phyloP scores from a whole-genome alignment of 2,113 vertebrate genomes.

The Equus przewalskii region DNA sequence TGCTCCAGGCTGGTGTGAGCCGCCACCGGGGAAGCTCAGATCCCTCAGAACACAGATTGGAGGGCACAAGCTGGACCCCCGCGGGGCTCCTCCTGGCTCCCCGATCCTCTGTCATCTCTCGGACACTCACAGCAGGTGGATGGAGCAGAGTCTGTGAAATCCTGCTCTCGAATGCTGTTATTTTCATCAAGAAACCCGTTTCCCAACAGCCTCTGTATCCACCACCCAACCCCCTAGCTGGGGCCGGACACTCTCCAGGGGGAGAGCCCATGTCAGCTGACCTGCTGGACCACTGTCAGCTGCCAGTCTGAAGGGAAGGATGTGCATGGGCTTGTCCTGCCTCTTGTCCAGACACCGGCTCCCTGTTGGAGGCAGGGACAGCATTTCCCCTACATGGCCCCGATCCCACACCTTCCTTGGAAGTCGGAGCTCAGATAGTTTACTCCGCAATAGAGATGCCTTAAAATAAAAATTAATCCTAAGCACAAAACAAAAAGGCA shows the following conservation, averaged over 20 bases:
- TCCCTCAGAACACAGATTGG: too few species aligned
- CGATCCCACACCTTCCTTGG: accelerated
- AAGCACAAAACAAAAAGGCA: not conserved
- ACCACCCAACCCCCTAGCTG: accelerated
- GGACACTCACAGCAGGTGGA: not conserved
- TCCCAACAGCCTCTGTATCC: too few species aligned
- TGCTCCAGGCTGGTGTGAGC: not conserved
- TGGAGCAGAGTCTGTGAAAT: not conserved
- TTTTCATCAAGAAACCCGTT: not conserved
- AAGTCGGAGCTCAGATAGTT: not conserved
- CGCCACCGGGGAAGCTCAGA: not conserved
- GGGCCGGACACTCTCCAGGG: accelerated
- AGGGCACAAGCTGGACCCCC: accelerated
- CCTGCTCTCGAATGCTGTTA: accelerated
- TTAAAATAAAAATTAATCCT: not conserved
- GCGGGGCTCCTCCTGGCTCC: not conserved
- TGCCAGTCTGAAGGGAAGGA: not conserved
- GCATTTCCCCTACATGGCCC: accelerated
- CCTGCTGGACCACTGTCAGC: accelerated
- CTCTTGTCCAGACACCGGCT: not conserved
- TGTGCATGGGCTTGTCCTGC: accelerated
- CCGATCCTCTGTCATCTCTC: not conserved
- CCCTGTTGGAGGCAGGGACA: accelerated
- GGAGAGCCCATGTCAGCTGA: too few species aligned
- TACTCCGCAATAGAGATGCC: not conserved